Evolutionary conservation across 2,113 vertebrate genomes (phyloP), one percentile per base, ranked within the genome.

Genomic region (Colossoma macropomum): DNA sequence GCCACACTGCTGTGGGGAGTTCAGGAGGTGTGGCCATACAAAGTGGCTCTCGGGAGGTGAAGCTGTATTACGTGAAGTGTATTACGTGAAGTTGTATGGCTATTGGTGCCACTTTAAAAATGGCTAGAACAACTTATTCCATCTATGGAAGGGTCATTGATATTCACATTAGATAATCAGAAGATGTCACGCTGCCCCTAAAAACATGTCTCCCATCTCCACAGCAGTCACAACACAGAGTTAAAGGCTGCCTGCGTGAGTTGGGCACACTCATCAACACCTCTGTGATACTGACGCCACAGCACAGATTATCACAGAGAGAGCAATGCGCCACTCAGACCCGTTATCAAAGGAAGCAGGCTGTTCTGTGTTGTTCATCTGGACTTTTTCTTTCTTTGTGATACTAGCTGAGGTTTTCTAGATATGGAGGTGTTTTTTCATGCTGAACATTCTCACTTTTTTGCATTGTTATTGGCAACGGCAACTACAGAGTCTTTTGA

Each of bases 251-350:
- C 23, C 0, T 25, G 8, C 48, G 23, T 25, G 79, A 27, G 25
- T 66, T 48, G 60, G 48, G 17, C 34, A 48, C 8, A 41, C 4
- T 78, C 68, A 69, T 28, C 27, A 82, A 79, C 76, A 80, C 77
- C 21, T 48, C 78, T 77, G 23, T 50, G 79, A 77, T 7, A 73
- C 12, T 77, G 66, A 59, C 60, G 50, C 19, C 75, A 41, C 9
- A 16, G 16, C 34, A 41, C 62, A 56, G 72, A 82, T 68, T 68
- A 41, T 68, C 72, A 68, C 21, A 62, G 34, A 72, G n/a, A 25
- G 32, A 60, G 54, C 15, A 69, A 59, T 60, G 54, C 60, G 32
- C 68, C 28, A 5, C 21, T 52, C 45, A 52, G 34, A 28, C 30
- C 38, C 75, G n/a, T 52, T 66, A 75, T 81, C 60, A 75, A 81